Percentiles rank a stretch among this genome's conserved stretches.
These are phyloP conservation scores for Danaus plexippus DNA, from an alignment of 1,140 invertebrate species.

Conservation along the genomic window DNA sequence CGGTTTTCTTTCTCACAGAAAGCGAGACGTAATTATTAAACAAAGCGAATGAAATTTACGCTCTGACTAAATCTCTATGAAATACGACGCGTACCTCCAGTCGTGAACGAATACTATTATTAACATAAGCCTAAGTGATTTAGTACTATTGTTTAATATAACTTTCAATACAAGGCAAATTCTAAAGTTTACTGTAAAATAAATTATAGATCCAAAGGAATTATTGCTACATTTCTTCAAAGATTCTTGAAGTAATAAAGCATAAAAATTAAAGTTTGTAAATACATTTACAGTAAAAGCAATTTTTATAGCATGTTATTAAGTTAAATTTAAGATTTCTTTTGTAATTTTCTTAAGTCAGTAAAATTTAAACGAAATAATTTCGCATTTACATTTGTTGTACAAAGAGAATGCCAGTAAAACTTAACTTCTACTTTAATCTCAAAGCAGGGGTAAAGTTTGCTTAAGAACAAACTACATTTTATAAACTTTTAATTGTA, in stretches of 20 bases:
- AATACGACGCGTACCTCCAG: conserved; percentile 29
- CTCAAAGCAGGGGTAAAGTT: conserved; percentile 15
- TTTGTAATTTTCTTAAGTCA: too few species aligned
- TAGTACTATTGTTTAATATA: conserved; percentile 18
- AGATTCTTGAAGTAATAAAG: too few species aligned
- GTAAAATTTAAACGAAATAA: not conserved
- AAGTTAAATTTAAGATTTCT: too few species aligned
- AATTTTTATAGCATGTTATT: too few species aligned
- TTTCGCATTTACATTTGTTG: conserved; percentile 1
- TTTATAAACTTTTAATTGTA: conserved; percentile 12
- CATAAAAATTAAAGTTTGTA: too few species aligned
- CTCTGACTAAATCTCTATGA: conserved; percentile 38
- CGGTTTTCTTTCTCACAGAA: conserved; percentile 2
- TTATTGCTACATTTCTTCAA: too few species aligned
- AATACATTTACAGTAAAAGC: too few species aligned
- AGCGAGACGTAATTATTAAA: conserved; percentile 11
- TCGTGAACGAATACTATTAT: conserved; percentile 36
- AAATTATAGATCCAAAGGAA: not conserved
- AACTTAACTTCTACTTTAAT: conserved; percentile 16
- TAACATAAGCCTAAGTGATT: conserved; percentile 42
- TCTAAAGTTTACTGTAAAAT: conserved; percentile 10
- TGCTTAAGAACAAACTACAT: conserved; percentile 18
- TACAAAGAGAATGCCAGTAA: conserved; percentile 14
- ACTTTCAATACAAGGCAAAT: too few species aligned
- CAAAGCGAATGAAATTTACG: conserved; percentile 16